Evolutionary conservation across 2,888 invertebrate species (phyloP).

Genomic region (Sesia apiformis): DNA sequence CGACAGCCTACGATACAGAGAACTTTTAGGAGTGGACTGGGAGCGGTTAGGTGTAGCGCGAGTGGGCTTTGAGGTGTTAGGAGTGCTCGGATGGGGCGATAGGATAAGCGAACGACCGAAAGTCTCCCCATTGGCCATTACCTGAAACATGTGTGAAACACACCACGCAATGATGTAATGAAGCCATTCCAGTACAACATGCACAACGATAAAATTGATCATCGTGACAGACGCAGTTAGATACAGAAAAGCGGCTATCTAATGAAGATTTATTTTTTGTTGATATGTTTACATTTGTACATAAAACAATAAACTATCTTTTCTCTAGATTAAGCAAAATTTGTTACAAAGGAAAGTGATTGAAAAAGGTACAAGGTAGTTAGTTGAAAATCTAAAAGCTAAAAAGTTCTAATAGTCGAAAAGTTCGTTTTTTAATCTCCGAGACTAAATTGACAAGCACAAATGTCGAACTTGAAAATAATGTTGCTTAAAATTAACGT

Average conservation of each 20-base stretch:
- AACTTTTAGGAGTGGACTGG: slow-evolving; percentile 63
- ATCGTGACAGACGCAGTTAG: slow-evolving; percentile 48
- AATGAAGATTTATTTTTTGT: slow-evolving; percentile 10
- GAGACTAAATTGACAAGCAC: no score
- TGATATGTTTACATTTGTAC: neutral
- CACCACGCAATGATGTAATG: slow-evolving; percentile 75
- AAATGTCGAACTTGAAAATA: no score
- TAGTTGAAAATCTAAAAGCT: no score
- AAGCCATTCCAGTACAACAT: slow-evolving; percentile 73
- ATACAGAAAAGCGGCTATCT: slow-evolving; percentile 44
- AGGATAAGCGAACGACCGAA: slow-evolving; percentile 78
- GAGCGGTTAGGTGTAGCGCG: slow-evolving; percentile 53
- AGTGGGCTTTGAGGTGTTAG: slow-evolving; percentile 45
- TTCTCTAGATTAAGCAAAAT: no score
- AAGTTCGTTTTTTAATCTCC: no score
- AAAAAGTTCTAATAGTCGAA: no score
- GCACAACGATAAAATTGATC: slow-evolving; percentile 50
- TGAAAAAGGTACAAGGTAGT: no score
- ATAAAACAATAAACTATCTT: neutral
- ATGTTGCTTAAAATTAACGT: no score
- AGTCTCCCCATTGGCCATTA: slow-evolving; percentile 80
- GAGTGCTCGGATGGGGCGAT: slow-evolving; percentile 58
- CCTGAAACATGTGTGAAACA: slow-evolving; percentile 79
- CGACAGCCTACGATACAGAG: slow-evolving; percentile 62
- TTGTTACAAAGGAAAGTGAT: no score